These are phyloP conservation scores for Melanargia galathea DNA, from an alignment of 2,888 invertebrate genomes.

Conservation along the genomic window DNA sequence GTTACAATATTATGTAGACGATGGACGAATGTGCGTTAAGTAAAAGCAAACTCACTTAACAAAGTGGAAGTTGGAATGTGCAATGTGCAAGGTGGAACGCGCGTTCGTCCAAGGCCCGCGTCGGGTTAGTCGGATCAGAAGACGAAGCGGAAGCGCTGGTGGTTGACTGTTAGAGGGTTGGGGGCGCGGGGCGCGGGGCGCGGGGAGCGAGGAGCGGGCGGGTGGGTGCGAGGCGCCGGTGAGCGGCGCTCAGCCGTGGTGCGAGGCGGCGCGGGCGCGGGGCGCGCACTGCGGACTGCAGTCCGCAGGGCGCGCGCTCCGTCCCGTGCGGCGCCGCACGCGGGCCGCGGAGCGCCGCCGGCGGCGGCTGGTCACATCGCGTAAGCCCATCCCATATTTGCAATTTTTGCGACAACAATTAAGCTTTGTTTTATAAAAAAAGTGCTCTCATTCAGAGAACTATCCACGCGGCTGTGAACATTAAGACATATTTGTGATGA, in stretches of 20 bases:
- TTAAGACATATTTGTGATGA: slow-evolving; percentile 68
- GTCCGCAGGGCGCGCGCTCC: slow-evolving; percentile 65
- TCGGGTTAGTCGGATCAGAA: slow-evolving; percentile 74
- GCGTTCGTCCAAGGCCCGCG: slow-evolving; percentile 74
- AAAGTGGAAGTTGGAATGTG: background rate
- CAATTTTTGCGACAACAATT: slow-evolving; percentile 81
- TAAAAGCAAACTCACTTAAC: slow-evolving; percentile 21
- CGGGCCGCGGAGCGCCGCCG: slow-evolving; percentile 63
- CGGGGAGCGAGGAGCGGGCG: slow-evolving; percentile 41
- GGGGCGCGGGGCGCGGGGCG: slow-evolving; percentile 52
- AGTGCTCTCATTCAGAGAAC: slow-evolving; percentile 62
- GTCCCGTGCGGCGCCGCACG: slow-evolving; percentile 76
- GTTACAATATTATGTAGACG: slow-evolving; percentile 56
- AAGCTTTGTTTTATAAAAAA: slow-evolving; percentile 73
- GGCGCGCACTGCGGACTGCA: slow-evolving; percentile 49
- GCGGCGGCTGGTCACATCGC: slow-evolving; percentile 87
- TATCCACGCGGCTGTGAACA: slow-evolving; percentile 80
- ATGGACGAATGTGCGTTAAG: slow-evolving; percentile 76
- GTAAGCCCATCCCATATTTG: slow-evolving; percentile 86
- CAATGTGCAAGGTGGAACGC: slow-evolving; percentile 49
- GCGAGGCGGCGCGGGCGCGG: slow-evolving; percentile 75
- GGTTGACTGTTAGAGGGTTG: slow-evolving; percentile 37
- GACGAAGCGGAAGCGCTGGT: slow-evolving; percentile 74
- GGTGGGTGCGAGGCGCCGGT: slow-evolving; percentile 62
- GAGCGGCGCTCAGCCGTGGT: slow-evolving; percentile 68